Conservation (phyloP, 2,797 vertebrate genomes). For the Poliocrania exsul region DNA sequence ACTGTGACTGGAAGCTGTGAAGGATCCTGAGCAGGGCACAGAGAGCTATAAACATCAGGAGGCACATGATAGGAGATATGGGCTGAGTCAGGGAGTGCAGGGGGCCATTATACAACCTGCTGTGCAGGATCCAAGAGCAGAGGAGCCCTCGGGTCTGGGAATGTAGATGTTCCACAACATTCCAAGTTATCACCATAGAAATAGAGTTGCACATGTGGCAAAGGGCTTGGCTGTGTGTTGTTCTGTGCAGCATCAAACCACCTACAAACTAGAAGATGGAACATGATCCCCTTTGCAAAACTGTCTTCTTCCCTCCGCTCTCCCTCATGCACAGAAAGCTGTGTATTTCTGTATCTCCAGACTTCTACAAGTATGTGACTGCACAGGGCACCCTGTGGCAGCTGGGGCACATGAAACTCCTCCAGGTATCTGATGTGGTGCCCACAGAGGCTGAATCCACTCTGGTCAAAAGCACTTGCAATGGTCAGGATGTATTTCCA, state of each 20-base stretch:
- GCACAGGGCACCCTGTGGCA: neutral
- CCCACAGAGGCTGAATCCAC: neutral
- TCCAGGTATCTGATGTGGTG: neutral
- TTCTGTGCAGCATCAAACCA: neutral
- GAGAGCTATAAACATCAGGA: neutral
- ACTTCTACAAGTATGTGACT: no score
- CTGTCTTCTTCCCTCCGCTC: neutral
- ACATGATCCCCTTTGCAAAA: neutral
- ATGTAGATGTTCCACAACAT: neutral
- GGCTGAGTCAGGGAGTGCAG: neutral
- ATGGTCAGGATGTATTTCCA: neutral
- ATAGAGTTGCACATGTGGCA: neutral
- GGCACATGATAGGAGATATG: neutral
- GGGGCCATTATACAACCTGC: neutral
- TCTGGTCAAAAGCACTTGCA: neutral
- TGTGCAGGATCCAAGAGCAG: neutral
- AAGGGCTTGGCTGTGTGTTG: neutral
- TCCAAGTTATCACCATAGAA: neutral
- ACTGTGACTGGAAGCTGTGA: slow-evolving; percentile 17
- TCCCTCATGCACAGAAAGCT: neutral
- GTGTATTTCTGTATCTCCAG: neutral
- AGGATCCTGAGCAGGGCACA: neutral
- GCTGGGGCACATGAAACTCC: neutral
- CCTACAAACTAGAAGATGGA: neutral
- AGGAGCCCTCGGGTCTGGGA: neutral